Conservation (phyloP, 2,888 invertebrate species). For the Rhimphoctona megacephalus region DNA sequence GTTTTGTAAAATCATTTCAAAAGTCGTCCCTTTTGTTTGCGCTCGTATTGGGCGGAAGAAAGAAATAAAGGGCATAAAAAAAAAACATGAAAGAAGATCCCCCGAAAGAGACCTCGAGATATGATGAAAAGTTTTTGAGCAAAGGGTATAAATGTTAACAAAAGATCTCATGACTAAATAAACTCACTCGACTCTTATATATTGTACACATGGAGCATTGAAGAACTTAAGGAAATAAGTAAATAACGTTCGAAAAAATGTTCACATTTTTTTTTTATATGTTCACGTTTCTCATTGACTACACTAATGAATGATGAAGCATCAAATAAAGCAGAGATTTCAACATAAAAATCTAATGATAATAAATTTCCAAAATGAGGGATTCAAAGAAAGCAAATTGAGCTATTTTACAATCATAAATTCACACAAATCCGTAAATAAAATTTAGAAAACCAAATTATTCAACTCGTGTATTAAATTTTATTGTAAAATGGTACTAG, state of each 20-base stretch:
- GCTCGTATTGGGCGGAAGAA: constrained; percentile 65
- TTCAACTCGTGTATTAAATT: not conserved
- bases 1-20: constrained; percentile 58
- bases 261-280: not conserved
- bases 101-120: constrained; percentile 22
- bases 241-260: constrained; percentile 18
- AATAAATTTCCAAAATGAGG: not conserved
- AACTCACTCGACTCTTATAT: constrained; percentile 34
- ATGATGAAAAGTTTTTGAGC: constrained; percentile 25
- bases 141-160: constrained; percentile 54
- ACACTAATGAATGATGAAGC: not conserved
- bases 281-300: not conserved
- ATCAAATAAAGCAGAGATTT: not conserved
- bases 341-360: not conserved
- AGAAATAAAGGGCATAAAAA: constrained; percentile 48
- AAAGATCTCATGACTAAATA: constrained; percentile 50
- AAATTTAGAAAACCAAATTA: not conserved
- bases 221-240: constrained; percentile 28
- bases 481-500: not conserved
- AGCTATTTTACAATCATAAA: not conserved
- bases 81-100: constrained; percentile 27
- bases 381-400: not conserved
- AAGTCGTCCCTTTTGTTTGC: constrained; percentile 74
- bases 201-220: not conserved
- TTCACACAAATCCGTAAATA: not conserved